These are phyloP conservation scores for Pollenia amentaria DNA, from an alignment of 2,888 invertebrate genomes.

Conservation along the genomic window DNA sequence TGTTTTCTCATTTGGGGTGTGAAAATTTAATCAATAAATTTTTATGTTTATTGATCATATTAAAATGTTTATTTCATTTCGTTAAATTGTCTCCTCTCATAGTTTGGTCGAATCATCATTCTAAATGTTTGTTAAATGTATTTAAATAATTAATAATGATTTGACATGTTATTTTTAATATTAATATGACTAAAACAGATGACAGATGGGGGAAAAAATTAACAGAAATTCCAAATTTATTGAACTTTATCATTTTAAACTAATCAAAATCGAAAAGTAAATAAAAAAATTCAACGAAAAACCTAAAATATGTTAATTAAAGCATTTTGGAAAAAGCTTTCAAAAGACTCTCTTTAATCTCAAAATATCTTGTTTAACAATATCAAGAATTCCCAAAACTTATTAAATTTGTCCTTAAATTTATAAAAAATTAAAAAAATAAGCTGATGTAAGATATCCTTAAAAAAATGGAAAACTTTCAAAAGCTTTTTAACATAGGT, in stretches of 20 bases:
- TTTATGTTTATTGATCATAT: constrained; percentile 74
- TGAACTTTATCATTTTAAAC: constrained; percentile 5
- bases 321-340: too few species aligned
- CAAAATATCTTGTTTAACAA: too few species aligned
- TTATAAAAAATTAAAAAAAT: too few species aligned
- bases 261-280: background rate
- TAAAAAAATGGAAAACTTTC: too few species aligned
- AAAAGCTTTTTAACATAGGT: too few species aligned
- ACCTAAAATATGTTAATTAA: too few species aligned
- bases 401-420: too few species aligned
- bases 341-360: too few species aligned
- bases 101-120: background rate
- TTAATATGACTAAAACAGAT: constrained; percentile 69
- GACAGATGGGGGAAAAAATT: constrained; percentile 3
- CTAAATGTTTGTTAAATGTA: constrained; percentile 61
- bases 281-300: background rate
- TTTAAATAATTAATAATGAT: constrained; percentile 70
- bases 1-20: constrained; percentile 63
- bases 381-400: too few species aligned
- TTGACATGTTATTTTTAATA: constrained; percentile 63
- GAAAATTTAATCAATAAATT: constrained; percentile 72
- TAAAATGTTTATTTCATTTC: constrained; percentile 67
- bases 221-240: constrained; percentile 30
- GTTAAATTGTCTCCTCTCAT: constrained; percentile 5
- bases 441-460: too few species aligned